Conservation (phyloP, 2,113 vertebrate species). For the Solea solea region DNA sequence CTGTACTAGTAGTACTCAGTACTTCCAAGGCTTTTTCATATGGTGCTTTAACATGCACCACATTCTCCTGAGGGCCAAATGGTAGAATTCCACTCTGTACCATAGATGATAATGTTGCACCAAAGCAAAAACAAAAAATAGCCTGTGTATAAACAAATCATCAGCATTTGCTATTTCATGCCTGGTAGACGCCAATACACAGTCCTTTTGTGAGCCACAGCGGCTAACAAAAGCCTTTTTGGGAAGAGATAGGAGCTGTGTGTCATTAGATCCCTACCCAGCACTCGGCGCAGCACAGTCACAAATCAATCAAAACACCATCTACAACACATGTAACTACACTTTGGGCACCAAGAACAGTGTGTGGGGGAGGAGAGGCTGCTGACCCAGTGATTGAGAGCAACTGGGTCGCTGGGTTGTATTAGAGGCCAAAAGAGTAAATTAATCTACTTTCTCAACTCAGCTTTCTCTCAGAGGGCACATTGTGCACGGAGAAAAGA, state of each 20-base stretch:
- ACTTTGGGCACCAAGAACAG: conserved; percentile 20
- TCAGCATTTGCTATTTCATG: conserved; percentile 39
- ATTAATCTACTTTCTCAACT: conserved; percentile 48
- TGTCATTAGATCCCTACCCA: conserved; percentile 66
- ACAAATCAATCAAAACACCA: conserved; percentile 65
- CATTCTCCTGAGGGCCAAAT: conserved; percentile 25
- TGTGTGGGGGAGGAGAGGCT: conserved; percentile 42
- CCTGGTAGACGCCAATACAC: conserved; percentile 35
- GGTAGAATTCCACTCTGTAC: conserved; percentile 5
- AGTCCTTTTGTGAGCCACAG: conserved; percentile 19
- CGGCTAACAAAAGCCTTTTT: conserved; percentile 51
- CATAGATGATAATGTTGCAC: conserved; percentile 18
- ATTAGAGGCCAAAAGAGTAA: conserved; percentile 25
- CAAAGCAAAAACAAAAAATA: conserved; percentile 27
- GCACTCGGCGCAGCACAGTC: conserved; percentile 46
- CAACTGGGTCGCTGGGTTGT: conserved; percentile 20
- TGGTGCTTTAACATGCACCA: neutral
- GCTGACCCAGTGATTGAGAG: conserved; percentile 45
- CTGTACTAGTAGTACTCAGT: conserved; percentile 7
- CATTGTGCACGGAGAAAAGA: neutral
- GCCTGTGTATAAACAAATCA: conserved; percentile 35
- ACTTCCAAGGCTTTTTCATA: conserved; percentile 2
- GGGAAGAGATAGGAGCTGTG: conserved; percentile 35
- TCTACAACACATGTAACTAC: conserved; percentile 63
- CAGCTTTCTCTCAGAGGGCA: neutral